A percentile compares a stretch with the other conserved stretches of the same genome.
phyloP scores from a whole-genome alignment of 2,797 vertebrate genomes.

The Oreortyx pictus region DNA sequence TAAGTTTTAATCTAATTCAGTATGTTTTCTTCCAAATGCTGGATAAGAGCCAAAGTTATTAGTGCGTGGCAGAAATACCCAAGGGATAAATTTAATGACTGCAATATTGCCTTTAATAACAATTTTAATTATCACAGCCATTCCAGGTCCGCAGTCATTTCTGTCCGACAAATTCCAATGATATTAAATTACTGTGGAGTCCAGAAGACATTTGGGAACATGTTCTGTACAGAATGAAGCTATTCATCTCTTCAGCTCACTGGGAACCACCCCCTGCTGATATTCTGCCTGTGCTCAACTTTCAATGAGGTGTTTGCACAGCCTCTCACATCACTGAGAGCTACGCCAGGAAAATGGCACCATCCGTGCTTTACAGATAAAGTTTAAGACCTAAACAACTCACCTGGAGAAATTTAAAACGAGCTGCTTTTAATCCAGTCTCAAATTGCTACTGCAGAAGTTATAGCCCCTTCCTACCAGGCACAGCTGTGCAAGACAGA shows the following conservation, averaged over 20 bases:
- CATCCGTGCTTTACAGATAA: background rate
- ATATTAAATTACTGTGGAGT: constrained; percentile 25
- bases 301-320: background rate
- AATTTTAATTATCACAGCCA: constrained; percentile 9
- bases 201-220: background rate
- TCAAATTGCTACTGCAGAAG: background rate
- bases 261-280: background rate
- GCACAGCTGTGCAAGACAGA: too few relatives aligned
- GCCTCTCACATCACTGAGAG: background rate
- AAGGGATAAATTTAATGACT: constrained; percentile 11
- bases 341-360: background rate
- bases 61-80: background rate
- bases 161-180: constrained; percentile 36
- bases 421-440: background rate
- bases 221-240: background rate
- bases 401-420: background rate
- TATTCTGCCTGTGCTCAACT: background rate
- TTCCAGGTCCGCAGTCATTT: background rate
- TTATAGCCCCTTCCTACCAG: background rate
- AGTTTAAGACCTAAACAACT: background rate
- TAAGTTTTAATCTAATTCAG: background rate
- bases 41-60: background rate
- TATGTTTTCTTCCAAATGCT: background rate
- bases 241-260: background rate
- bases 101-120: constrained; percentile 25